Evolutionary conservation across 2,888 invertebrate species (phyloP), one percentile per base, ranked within the genome.

Genomic region (Drosophila conformis): DNA sequence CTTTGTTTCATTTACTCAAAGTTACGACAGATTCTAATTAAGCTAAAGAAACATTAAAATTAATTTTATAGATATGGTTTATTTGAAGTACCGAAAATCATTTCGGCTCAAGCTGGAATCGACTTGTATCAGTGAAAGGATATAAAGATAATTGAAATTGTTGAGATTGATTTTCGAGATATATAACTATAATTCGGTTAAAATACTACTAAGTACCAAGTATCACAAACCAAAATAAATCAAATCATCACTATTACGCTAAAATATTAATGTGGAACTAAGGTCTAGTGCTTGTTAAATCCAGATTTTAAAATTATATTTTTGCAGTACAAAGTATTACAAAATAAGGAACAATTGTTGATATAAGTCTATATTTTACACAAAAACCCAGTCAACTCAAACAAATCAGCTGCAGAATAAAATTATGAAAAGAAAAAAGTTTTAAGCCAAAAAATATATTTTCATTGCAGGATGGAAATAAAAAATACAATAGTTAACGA

Each of bases 11-110:
- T 49, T 48, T 51, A 48, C n/a, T 54, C 59, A 36, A n/a, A 38
- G 42, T 52, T 67, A 38, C 62, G 48, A 46, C 71, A 62, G 63
- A 38, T 64, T 65, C 73, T 71, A 78, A 76, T 80, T 78, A 67
- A 75, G 48, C 36, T 36, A 40, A 42, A 29, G 53, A 42, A 52
- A 58, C 48, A 38, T 74, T 69, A 71, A 66, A 84, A 76, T 81
- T 69, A 57, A 42, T 49, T 79, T 79, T 72, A n/a, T n/a, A 31
- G 51, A 51, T 58, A 68, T 66, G 63, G 52, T 58, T 49, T 25
- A 60, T 69, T 72, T 76, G 5, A 38, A n/a, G 25, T 5, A 21
- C 35, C 21, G 31, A 18, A 49, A 49, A 46, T 2, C 7, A 46
- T 25, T 15, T 25, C 46, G 21, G 21, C 7, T 21, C 21, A 25